These are phyloP conservation scores for Diadegma fenestrale DNA, from an alignment of 2,888 invertebrate genomes.

Conservation along the genomic window DNA sequence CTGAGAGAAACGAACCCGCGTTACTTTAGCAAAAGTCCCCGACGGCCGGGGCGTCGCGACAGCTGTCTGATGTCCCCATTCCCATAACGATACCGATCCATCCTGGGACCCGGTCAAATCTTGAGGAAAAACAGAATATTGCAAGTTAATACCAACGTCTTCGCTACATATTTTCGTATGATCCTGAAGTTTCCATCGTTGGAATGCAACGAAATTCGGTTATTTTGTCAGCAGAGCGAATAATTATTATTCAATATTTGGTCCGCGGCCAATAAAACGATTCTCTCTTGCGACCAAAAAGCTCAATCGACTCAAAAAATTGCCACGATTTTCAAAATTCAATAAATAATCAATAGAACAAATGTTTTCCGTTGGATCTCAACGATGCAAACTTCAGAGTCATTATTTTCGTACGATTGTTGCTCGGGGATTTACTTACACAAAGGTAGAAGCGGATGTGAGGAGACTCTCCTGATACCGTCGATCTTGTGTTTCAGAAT, in stretches of 20 bases:
- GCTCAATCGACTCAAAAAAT: too few relatives aligned
- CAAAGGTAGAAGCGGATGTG: constrained; percentile 97
- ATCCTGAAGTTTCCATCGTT: too few relatives aligned
- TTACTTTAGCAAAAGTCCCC: constrained; percentile 98
- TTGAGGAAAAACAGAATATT: constrained; percentile 79
- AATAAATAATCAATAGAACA: too few relatives aligned
- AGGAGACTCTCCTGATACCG: constrained; percentile 97
- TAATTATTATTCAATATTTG: too few relatives aligned
- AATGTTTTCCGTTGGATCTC: too few relatives aligned
- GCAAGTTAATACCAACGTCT: background rate
- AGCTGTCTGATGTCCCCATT: constrained; percentile 98
- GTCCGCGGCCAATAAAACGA: too few relatives aligned
- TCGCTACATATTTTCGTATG: too few relatives aligned
- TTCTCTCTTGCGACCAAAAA: too few relatives aligned
- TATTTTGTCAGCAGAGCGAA: too few relatives aligned
- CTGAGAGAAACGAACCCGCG: constrained; percentile 97
- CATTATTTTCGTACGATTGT: background rate
- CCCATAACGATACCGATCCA: constrained; percentile 98
- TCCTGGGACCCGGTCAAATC: constrained; percentile 98
- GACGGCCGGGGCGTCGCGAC: constrained; percentile 96
- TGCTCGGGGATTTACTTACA: constrained; percentile 90
- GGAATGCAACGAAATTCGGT: too few relatives aligned
- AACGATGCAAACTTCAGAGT: too few relatives aligned
- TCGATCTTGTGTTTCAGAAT: constrained; percentile 97
- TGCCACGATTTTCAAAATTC: too few relatives aligned